Conservation (phyloP, 2,113 vertebrate species). For the Sphaerodactylus townsendi region DNA sequence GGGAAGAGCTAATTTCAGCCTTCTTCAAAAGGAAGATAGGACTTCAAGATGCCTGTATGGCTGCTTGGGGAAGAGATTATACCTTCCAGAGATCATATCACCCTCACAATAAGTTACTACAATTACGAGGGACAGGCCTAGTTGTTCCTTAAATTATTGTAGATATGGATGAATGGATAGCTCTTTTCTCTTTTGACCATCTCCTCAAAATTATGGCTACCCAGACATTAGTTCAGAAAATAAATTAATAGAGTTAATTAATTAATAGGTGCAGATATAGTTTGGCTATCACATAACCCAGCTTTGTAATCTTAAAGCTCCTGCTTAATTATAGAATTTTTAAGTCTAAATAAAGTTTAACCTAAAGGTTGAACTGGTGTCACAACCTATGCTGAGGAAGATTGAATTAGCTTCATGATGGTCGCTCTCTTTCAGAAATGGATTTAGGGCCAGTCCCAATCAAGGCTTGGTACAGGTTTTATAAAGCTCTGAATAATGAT, state of each 20-base stretch:
- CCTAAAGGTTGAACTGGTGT: too few species aligned
- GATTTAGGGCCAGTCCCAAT: slow-evolving; percentile 5
- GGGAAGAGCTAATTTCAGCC: too few species aligned
- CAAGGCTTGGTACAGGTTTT: not conserved
- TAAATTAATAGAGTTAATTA: rapidly evolving
- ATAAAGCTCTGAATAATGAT: not conserved
- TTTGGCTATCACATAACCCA: not conserved
- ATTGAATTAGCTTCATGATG: too few species aligned
- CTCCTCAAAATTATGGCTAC: not conserved
- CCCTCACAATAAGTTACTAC: not conserved
- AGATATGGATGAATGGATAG: not conserved
- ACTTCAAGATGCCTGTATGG: too few species aligned
- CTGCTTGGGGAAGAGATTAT: not conserved
- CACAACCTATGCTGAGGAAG: too few species aligned
- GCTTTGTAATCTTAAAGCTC: slow-evolving; percentile 4
- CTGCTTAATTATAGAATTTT: slow-evolving; percentile 19
- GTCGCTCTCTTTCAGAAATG: not conserved
- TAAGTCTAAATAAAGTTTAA: not conserved
- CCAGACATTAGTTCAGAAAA: not conserved
- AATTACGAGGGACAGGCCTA: not conserved
- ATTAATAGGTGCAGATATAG: not conserved
- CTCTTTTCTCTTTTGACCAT: not conserved
- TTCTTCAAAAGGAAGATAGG: too few species aligned
- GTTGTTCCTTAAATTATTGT: not conserved
- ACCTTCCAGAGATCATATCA: not conserved